Conservation (phyloP, 2,888 invertebrate species). For the Drosophila quasianomalipes region DNA sequence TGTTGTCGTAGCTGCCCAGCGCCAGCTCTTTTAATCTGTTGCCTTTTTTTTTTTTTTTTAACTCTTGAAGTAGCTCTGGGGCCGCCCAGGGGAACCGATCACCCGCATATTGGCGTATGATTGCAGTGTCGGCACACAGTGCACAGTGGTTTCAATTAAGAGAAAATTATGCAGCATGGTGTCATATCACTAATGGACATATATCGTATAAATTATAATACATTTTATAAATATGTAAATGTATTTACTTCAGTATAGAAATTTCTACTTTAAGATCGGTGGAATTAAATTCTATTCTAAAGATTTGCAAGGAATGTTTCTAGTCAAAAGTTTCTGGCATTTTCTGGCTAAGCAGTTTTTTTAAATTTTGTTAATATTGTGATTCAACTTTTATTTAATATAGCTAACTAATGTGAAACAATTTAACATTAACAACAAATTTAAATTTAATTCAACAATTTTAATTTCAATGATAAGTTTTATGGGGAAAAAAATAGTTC, state of each 20-base stretch:
- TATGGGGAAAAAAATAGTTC: not conserved
- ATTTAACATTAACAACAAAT: too few species aligned
- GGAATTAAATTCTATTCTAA: not conserved
- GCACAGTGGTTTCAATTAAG: constrained; percentile 50
- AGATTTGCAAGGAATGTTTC: not conserved
- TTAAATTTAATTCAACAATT: not conserved
- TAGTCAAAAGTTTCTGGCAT: not conserved
- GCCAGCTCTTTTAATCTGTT: constrained; percentile 72
- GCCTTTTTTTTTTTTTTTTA: constrained; percentile 25
- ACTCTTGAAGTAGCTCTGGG: constrained; percentile 14
- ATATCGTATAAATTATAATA: not conserved
- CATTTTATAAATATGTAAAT: not conserved
- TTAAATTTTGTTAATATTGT: not conserved
- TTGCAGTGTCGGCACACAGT: constrained; percentile 61
- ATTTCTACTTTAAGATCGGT: not conserved
- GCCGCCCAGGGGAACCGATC: constrained; percentile 28
- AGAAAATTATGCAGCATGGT: not conserved
- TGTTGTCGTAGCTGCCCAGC: constrained; percentile 55
- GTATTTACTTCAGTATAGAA: not conserved
- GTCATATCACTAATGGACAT: not conserved
- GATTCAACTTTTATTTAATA: not conserved
- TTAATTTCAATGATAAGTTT: not conserved
- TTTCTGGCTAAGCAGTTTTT: not conserved
- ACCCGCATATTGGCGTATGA: constrained; percentile 63
- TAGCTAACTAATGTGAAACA: not conserved